Base-by-base conservation (phyloP, 37 sponge, comb jelly and placozoan genomes). In the Mnemiopsis leidyi region DNA sequence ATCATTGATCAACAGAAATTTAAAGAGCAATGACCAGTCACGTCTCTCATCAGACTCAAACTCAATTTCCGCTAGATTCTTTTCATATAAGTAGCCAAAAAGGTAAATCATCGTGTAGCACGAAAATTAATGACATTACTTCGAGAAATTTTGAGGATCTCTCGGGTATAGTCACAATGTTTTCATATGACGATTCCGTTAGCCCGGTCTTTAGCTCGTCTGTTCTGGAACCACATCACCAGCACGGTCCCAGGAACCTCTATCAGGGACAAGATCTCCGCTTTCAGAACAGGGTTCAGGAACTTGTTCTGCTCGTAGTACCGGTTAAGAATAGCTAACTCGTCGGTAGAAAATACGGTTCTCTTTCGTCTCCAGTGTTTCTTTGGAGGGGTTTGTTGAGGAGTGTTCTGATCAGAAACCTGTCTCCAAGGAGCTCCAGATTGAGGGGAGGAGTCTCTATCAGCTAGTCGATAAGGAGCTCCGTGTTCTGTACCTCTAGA, bases 181-280 rank as follows among this genome's bases (percentile, higher is more conserved):
- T 7, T 7, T 82, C 36, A 82, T 34, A 82, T 13, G 37, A 82
- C 38, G 3, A 82, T 82, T 5, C 82, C 82, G 29, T 34, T 82
- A 35, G 82, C 82, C 36, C 82, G 20, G 37, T 82, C 82, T 35
- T 82, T 82, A 23, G 82, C 35, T 82, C 82, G 35, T 29, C 38
- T 82, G 38, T 82, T 82, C 36, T 82, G 82, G 36, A 36, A 82
- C 82, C 82, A 82, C 82, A 82, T 82, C 21, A 82, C 82, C 35
- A 82, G 82, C 3, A 82, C 82, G 32, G 20, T 82, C 5, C 82
- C 82, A 23, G 82, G 82, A 31, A 82, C 82, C 3, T 82, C 82
- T 23, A 82, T 29, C 38, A 33, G 20, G 23, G 36, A 20, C 2
- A 82, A 37, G 82, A 82, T 82, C 82, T 82, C 82, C 35, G 82